A percentile compares a stretch with the other conserved stretches of the same genome.
phyloP scores from a whole-genome alignment of 2,113 vertebrate genomes.

The Brachyhypopomus occidentalis region DNA sequence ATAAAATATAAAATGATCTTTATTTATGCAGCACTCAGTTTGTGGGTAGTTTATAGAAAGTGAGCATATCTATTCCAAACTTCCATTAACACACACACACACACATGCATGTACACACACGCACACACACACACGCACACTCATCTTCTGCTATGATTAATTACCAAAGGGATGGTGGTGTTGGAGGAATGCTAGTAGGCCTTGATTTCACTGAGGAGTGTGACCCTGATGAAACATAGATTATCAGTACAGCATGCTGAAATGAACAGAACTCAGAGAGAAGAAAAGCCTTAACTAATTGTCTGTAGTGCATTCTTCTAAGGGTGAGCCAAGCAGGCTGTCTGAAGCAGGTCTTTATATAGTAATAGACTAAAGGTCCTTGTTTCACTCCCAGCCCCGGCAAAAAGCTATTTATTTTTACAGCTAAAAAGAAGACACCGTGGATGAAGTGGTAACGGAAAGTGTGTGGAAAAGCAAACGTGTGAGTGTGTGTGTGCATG shows the following conservation, averaged over 20 bases:
- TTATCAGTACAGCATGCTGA: not conserved
- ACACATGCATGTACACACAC: conserved; percentile 31
- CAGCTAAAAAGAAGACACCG: not conserved
- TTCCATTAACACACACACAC: conserved; percentile 27
- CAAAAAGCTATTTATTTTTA: conserved; percentile 4
- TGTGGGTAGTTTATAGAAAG: conserved; percentile 12
- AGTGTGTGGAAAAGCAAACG: not conserved
- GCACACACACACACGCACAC: conserved; percentile 26
- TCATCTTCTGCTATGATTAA: not conserved
- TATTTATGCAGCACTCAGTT: conserved; percentile 3
- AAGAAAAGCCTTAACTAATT: not conserved
- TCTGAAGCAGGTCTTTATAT: conserved; percentile 1
- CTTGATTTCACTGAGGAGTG: not conserved
- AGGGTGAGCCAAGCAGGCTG: not conserved
- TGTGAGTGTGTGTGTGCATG: not conserved
- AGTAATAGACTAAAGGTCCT: not conserved
- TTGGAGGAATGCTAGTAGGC: not conserved
- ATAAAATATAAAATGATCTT: not conserved
- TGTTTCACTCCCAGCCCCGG: not conserved
- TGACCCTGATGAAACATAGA: conserved; percentile 23
- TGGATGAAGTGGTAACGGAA: not conserved
- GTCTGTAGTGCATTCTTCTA: conserved; percentile 2
- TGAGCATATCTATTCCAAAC: not conserved
- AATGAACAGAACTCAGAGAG: not conserved
- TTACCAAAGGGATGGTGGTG: not conserved